phyloP scores from a whole-genome alignment of 2,797 vertebrate species.

The Meriones psammophilus region DNA sequence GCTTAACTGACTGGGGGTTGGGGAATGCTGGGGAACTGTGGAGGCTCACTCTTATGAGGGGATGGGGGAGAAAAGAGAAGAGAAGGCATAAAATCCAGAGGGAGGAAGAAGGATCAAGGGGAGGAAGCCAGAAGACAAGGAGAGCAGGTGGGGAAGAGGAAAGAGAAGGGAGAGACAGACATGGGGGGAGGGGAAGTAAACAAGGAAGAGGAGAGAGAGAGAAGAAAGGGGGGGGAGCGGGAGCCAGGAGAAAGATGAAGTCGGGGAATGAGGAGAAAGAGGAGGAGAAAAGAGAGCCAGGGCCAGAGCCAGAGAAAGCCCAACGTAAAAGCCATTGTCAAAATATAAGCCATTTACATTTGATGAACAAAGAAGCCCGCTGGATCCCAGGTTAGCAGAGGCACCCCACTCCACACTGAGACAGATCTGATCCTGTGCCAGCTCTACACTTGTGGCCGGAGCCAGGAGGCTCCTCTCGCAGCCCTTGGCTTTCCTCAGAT shows the following conservation, averaged over 20 bases:
- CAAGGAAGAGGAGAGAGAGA: background rate
- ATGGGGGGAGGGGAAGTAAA: no score
- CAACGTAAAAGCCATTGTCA: background rate
- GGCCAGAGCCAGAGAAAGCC: background rate
- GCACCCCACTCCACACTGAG: background rate
- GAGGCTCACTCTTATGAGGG: background rate
- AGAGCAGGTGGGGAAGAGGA: background rate
- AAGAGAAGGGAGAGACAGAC: background rate
- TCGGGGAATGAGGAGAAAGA: background rate
- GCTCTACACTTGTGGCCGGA: background rate
- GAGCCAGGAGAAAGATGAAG: no score
- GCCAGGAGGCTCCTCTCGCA: background rate
- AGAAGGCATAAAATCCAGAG: background rate
- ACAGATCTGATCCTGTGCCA: background rate
- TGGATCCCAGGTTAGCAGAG: background rate
- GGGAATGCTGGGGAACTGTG: no score
- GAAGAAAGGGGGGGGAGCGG: background rate
- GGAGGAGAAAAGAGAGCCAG: background rate
- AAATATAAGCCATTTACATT: background rate
- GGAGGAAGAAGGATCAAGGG: no score
- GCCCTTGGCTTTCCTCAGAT: slow-evolving; percentile 16
- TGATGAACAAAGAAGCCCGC: background rate
- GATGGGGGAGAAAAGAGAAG: background rate
- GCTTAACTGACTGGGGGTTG: background rate
- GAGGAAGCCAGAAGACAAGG: no score